A percentile compares a stretch with the other conserved stretches of the same genome.
Evolutionary conservation across 1,140 invertebrate genomes (phyloP).

Genomic region (Eueides isabella): DNA sequence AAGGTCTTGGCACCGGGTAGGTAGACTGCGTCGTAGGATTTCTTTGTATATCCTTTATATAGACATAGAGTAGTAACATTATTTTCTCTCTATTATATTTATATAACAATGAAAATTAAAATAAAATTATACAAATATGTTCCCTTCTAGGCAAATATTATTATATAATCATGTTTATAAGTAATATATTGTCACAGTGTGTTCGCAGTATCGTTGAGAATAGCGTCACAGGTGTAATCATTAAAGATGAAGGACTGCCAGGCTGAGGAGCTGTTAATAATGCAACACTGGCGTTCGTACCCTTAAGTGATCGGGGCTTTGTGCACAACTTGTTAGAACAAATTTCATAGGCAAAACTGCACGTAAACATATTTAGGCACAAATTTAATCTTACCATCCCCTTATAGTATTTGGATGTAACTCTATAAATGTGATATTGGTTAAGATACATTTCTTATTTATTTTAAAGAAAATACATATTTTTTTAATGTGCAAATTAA

Average conservation of each 20-base stretch:
- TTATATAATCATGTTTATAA: neutral
- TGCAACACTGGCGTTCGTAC: slow-evolving; percentile 26
- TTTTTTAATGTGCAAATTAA: no score
- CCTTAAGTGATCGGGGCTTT: slow-evolving; percentile 31
- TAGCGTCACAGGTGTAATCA: slow-evolving; percentile 30
- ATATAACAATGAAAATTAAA: no score
- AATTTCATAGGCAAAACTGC: slow-evolving; percentile 14
- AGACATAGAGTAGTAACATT: no score
- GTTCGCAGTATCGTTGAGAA: neutral
- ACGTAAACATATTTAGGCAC: neutral
- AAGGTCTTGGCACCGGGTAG: no score
- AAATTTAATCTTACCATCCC: no score
- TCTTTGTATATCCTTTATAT: no score
- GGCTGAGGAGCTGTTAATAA: slow-evolving; percentile 33
- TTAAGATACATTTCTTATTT: neutral
- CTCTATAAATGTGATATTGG: neutral
- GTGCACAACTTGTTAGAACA: slow-evolving; percentile 20
- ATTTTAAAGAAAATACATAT: neutral
- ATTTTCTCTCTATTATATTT: no score
- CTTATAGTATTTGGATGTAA: neutral
- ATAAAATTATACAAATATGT: no score
- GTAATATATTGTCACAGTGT: neutral
- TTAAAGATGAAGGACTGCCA: slow-evolving; percentile 33
- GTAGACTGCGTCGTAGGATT: no score
- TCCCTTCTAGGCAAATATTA: no score